These are phyloP conservation scores for Cyclura pinguis DNA, from an alignment of 2,797 vertebrate species.

Conservation along the genomic window DNA sequence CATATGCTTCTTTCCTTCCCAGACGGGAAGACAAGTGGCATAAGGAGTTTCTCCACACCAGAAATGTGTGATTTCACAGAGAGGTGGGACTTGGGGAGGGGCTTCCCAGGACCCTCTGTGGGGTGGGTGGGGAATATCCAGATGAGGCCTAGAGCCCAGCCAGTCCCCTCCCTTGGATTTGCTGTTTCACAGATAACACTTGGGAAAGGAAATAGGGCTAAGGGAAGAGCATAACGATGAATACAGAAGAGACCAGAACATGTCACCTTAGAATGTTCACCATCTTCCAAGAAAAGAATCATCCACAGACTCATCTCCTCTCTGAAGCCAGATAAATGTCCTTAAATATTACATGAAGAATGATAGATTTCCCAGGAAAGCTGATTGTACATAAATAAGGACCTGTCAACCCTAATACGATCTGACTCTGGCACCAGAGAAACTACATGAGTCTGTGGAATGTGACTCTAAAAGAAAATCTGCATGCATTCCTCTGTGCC, in stretches of 20 bases:
- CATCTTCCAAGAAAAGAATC: background rate
- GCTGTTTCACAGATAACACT: background rate
- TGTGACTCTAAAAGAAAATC: conserved; percentile 52
- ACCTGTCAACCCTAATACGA: background rate
- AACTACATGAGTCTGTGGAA: conserved; percentile 12
- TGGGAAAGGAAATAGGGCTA: background rate
- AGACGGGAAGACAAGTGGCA: no score
- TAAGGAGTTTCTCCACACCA: no score
- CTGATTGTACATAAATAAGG: background rate
- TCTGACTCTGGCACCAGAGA: background rate
- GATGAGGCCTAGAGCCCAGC: no score
- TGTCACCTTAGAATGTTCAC: background rate
- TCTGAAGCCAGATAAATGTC: background rate
- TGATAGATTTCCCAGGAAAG: background rate
- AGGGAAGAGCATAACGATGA: background rate
- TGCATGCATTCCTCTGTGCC: conserved; percentile 45
- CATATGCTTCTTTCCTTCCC: no score
- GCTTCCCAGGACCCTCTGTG: no score
- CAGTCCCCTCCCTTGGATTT: background rate
- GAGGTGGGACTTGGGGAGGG: no score
- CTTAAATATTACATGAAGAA: background rate
- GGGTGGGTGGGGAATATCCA: no score
- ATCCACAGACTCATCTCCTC: no score
- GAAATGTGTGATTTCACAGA: no score
- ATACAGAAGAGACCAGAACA: background rate